A percentile compares a stretch with the other conserved stretches of the same genome.
phyloP scores from a whole-genome alignment of 2,113 vertebrate species.

The Xiphorhynchus elegans region DNA sequence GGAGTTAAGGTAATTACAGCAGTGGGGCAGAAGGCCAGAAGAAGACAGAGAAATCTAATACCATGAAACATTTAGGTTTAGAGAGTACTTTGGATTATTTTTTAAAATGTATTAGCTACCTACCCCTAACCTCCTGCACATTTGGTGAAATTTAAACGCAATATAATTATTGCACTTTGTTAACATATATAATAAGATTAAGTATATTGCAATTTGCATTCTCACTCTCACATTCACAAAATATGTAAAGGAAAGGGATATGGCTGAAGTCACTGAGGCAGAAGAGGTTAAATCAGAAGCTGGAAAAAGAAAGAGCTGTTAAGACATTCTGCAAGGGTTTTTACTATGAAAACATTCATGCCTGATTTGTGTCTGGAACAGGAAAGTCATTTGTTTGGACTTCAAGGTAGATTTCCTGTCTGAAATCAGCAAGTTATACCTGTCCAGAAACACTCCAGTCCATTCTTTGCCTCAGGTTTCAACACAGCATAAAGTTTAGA shows the following conservation, averaged over 20 bases:
- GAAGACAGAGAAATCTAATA: not conserved
- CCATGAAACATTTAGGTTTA: not conserved
- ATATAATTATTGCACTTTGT: not conserved
- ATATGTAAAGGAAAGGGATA: not conserved
- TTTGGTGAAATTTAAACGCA: not conserved
- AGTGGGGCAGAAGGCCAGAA: not conserved
- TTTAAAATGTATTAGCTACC: not conserved
- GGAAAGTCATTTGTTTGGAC: slow-evolving; percentile 34
- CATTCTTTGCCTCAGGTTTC: not conserved
- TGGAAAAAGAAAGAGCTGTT: not conserved
- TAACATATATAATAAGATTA: not conserved
- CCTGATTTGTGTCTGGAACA: slow-evolving; percentile 21
- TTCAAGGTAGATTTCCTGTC: slow-evolving; percentile 36
- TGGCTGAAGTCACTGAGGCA: not conserved
- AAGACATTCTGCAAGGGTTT: not conserved
- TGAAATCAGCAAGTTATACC: slow-evolving; percentile 23
- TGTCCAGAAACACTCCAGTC: slow-evolving; percentile 16
- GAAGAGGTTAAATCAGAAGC: slow-evolving; percentile 25
- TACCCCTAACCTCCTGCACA: not conserved
- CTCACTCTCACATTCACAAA: not conserved
- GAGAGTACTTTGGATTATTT: not conserved
- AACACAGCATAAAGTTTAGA: not conserved
- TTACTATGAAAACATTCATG: slow-evolving; percentile 1
- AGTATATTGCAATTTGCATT: not conserved
- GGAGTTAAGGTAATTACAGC: slow-evolving; percentile 12